These are phyloP conservation scores for Orthosia incerta DNA, from an alignment of 2,888 invertebrate species.

Conservation along the genomic window DNA sequence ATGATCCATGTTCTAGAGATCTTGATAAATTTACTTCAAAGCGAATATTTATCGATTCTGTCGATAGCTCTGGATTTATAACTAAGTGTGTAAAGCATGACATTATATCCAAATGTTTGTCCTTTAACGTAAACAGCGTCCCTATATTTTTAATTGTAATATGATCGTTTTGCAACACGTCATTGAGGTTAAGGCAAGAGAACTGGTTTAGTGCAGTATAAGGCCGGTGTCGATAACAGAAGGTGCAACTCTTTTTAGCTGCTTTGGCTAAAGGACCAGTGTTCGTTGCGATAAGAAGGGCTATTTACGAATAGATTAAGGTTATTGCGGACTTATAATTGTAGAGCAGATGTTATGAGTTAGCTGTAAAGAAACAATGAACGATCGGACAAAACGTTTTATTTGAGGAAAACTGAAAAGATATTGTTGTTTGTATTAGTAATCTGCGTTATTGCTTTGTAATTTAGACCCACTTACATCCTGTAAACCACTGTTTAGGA, in stretches of 20 bases:
- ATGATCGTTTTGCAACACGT: slow-evolving; percentile 51
- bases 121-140: slow-evolving; percentile 29
- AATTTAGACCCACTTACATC: too few species aligned
- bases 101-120: not conserved
- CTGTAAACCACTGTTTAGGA: too few species aligned
- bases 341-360: not conserved
- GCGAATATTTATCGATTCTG: not conserved
- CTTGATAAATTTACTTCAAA: slow-evolving; percentile 8
- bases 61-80: not conserved
- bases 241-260: slow-evolving; percentile 42
- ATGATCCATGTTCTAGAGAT: slow-evolving; percentile 10
- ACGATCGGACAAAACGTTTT: not conserved
- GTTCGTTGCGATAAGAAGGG: slow-evolving; percentile 35
- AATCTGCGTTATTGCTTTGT: too few species aligned
- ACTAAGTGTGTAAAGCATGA: not conserved
- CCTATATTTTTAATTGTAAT: slow-evolving; percentile 50
- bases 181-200: slow-evolving; percentile 61
- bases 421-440: not conserved
- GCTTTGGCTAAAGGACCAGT: slow-evolving; percentile 34
- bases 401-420: not conserved
- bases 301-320: slow-evolving; percentile 28
- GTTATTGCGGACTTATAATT: slow-evolving; percentile 6
- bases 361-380: not conserved
- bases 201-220: slow-evolving; percentile 56
- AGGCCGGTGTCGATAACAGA: slow-evolving; percentile 51